Conservation (phyloP, 2,113 vertebrate species). For the Xiphophorus hellerii region DNA sequence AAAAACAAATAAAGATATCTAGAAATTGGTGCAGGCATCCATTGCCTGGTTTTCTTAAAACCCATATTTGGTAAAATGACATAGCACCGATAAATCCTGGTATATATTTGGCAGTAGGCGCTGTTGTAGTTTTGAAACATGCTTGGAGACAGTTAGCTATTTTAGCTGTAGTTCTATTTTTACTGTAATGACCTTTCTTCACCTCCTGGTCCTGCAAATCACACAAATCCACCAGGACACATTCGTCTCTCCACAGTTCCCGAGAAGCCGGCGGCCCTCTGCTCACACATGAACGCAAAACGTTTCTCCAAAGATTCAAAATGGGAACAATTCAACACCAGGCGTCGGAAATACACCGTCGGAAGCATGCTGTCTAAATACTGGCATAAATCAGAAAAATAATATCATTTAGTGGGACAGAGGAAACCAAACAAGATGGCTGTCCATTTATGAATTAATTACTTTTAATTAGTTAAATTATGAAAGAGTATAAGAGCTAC, state of each 20-base stretch:
- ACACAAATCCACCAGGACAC: slow-evolving; percentile 42
- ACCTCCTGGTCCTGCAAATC: slow-evolving; percentile 23
- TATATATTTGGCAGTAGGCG: background rate
- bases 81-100: background rate
- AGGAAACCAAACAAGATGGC: background rate
- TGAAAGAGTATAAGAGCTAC: too few species aligned
- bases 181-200: slow-evolving; percentile 3
- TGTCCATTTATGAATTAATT: background rate
- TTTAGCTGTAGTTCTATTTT: slow-evolving; percentile 26
- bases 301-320: slow-evolving; percentile 8
- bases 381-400: background rate
- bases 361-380: background rate
- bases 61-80: background rate
- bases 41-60: background rate
- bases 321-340: background rate
- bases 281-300: slow-evolving; percentile 12
- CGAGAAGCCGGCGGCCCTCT: slow-evolving; percentile 13
- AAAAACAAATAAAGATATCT: background rate
- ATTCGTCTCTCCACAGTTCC: slow-evolving; percentile 41
- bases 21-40: background rate
- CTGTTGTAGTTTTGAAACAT: background rate
- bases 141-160: slow-evolving; percentile 16
- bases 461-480: background rate
- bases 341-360: background rate
- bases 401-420: background rate